Percentiles rank a stretch among this genome's conserved stretches.
Evolutionary conservation across 2,113 vertebrate genomes (phyloP).

Genomic region (Corythaixoides concolor): DNA sequence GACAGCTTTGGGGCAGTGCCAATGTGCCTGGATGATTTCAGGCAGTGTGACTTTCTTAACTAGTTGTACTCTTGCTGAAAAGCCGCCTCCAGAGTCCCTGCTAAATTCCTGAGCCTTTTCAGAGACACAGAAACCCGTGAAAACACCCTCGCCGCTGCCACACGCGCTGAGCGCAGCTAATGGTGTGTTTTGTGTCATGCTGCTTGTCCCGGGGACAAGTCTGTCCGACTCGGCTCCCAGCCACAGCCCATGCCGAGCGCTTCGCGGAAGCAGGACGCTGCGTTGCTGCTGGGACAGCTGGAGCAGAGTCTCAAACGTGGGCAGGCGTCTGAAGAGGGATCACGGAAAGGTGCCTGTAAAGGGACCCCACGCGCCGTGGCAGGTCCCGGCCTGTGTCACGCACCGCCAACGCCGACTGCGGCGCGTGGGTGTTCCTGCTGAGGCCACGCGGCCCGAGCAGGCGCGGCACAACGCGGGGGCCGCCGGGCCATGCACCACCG

Average conservation of each 20-base stretch:
- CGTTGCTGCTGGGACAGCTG: not conserved
- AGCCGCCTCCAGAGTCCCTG: not conserved
- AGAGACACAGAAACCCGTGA: not conserved
- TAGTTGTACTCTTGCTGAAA: not conserved
- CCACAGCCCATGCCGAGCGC: fast-evolving
- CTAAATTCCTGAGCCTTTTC: not conserved
- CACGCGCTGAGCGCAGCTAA: fast-evolving
- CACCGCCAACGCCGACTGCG: not conserved
- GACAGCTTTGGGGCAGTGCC: not conserved
- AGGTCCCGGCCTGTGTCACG: not conserved
- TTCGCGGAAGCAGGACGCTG: not conserved
- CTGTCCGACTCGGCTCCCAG: not conserved
- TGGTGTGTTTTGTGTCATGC: not conserved
- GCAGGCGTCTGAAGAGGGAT: not conserved
- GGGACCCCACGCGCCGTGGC: fast-evolving
- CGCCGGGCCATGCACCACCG: fast-evolving
- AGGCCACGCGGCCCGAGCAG: too few relatives aligned
- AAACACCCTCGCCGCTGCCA: not conserved
- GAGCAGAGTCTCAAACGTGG: not conserved
- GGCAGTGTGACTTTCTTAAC: not conserved
- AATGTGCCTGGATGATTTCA: not conserved
- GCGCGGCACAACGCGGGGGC: too few relatives aligned
- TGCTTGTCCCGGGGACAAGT: not conserved
- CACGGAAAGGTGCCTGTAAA: not conserved
- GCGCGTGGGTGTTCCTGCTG: not conserved